phyloP scores from a whole-genome alignment of 2,113 vertebrate species.

The Leptobrachium ailaonicum region DNA sequence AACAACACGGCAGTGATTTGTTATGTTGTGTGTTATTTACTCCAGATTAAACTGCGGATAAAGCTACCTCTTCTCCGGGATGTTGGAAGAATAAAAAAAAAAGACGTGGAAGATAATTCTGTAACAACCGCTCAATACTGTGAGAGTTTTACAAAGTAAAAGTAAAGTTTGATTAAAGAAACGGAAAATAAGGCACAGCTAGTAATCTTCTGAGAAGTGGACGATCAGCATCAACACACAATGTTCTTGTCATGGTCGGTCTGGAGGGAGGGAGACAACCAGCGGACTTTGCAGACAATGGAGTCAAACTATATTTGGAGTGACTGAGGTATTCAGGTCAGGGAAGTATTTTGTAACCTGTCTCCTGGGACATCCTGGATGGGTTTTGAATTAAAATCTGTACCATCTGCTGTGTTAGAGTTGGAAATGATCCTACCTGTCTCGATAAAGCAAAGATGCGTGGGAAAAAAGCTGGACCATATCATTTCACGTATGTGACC shows the following conservation, averaged over 20 bases:
- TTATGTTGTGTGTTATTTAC: too few relatives aligned
- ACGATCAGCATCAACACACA: neutral
- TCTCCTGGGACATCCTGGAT: neutral
- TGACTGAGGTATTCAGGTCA: slow-evolving; percentile 6
- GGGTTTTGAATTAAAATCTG: neutral
- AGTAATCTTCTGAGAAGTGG: neutral
- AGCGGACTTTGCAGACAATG: neutral
- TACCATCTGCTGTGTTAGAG: neutral
- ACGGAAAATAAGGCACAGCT: neutral
- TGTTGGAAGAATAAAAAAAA: too few relatives aligned
- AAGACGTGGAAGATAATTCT: neutral
- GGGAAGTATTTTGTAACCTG: slow-evolving; percentile 6
- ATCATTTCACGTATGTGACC: neutral
- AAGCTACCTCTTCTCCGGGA: too few relatives aligned
- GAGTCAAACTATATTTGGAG: slow-evolving; percentile 2
- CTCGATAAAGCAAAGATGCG: neutral
- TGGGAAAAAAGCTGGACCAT: neutral
- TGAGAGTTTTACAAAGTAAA: neutral
- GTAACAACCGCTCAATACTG: neutral
- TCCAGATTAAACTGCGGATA: too few relatives aligned
- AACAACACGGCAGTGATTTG: too few relatives aligned
- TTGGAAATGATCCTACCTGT: neutral
- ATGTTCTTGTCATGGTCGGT: neutral
- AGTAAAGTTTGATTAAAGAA: neutral
- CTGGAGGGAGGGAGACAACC: neutral